phyloP scores from a whole-genome alignment of 2,113 vertebrate species.

The Octodon degus region DNA sequence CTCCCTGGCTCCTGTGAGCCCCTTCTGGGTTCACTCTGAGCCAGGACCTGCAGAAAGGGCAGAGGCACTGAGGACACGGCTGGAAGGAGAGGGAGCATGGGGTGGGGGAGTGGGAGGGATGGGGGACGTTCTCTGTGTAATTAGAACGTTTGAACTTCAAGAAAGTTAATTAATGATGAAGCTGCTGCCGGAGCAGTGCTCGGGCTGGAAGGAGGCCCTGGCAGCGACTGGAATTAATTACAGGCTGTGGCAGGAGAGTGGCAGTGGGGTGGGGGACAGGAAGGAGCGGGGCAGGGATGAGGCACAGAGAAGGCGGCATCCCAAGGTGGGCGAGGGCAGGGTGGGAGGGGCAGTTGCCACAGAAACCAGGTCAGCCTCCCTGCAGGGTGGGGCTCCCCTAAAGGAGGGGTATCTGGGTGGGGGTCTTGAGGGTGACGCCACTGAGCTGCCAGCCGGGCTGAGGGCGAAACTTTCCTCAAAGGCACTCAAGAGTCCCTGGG shows the following conservation, averaged over 20 bases:
- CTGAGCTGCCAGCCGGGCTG: no score
- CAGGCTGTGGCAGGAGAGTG: constrained; percentile 80
- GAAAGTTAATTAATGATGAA: constrained; percentile 88
- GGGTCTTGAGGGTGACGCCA: neutral
- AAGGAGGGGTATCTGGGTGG: neutral
- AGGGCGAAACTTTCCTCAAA: neutral
- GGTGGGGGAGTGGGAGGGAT: neutral
- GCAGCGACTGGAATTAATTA: constrained; percentile 87
- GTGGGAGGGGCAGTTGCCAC: neutral
- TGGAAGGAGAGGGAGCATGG: neutral
- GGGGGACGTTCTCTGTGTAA: constrained; percentile 75
- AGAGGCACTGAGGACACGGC: neutral
- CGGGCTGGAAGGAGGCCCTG: constrained; percentile 83
- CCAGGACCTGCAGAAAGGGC: neutral
- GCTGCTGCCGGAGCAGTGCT: constrained; percentile 80
- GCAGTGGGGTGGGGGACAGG: constrained; percentile 43
- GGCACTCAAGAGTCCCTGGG: neutral
- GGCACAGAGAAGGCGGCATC: neutral
- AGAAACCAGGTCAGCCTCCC: constrained; percentile 47
- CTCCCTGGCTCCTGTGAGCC: neutral
- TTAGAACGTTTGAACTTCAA: constrained; percentile 85
- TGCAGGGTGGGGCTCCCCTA: neutral
- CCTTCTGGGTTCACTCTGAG: neutral
- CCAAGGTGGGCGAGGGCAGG: constrained; percentile 58
- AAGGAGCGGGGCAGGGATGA: constrained; percentile 49